phyloP scores from a whole-genome alignment of 2,888 invertebrate species.

The Eueremaeus valkanovi region DNA sequence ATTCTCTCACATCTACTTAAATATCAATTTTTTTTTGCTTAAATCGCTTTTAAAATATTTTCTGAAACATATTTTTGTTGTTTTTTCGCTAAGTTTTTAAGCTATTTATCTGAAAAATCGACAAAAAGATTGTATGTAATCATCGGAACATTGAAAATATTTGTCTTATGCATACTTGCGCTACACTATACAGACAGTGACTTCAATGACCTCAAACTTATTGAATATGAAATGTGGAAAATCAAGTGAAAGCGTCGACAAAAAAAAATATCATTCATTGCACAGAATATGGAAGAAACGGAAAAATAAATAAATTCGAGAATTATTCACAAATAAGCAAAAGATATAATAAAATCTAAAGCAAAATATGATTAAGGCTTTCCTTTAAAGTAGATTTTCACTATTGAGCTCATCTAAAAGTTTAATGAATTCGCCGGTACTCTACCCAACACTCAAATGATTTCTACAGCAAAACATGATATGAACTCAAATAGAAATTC shows the following conservation, averaged over 20 bases:
- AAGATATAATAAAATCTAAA: neutral
- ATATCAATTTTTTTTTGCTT: no score
- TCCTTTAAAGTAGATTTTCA: neutral
- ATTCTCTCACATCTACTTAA: no score
- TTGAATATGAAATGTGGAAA: slow-evolving; percentile 5
- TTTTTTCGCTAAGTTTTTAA: no score
- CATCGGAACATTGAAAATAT: neutral
- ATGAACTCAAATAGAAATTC: neutral
- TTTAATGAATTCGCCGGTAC: neutral
- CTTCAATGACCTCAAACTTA: neutral
- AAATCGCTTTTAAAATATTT: no score
- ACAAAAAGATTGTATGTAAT: no score
- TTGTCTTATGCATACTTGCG: neutral
- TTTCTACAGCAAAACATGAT: neutral
- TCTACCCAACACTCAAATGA: neutral
- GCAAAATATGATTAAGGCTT: neutral
- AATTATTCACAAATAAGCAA: neutral
- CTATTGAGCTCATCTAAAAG: neutral
- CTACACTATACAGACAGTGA: neutral
- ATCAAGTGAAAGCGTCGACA: slow-evolving; percentile 19
- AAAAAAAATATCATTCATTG: neutral
- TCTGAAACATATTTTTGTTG: no score
- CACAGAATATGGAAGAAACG: neutral
- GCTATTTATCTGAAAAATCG: no score
- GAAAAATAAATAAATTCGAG: neutral